These are phyloP conservation scores for Unio pictorum DNA, from an alignment of 2,888 invertebrate species.

Conservation along the genomic window DNA sequence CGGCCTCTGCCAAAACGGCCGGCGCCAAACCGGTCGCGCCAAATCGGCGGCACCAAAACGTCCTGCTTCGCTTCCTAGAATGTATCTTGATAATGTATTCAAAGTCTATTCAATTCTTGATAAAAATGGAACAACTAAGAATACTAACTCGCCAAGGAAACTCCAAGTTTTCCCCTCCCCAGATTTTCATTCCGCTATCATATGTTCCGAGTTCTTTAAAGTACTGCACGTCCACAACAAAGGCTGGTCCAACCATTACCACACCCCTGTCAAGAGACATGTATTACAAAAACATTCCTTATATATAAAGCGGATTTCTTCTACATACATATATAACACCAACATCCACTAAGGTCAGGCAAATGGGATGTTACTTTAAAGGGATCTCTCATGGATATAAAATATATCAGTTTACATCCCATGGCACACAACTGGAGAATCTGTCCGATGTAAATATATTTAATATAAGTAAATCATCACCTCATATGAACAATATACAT, in stretches of 20 bases:
- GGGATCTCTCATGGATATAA: not conserved
- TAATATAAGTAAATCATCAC: too few relatives aligned
- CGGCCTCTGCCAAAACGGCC: too few relatives aligned
- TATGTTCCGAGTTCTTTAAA: slow-evolving; percentile 59
- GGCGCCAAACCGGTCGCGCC: too few relatives aligned
- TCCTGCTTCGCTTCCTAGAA: too few relatives aligned
- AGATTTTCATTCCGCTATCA: slow-evolving; percentile 58
- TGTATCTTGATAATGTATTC: not conserved
- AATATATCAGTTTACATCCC: not conserved
- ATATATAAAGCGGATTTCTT: not conserved
- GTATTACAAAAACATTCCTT: not conserved
- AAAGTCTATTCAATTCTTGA: not conserved
- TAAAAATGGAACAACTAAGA: too few relatives aligned
- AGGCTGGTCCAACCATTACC: slow-evolving; percentile 59
- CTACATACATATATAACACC: not conserved
- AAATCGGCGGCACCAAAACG: too few relatives aligned
- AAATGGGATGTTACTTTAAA: not conserved
- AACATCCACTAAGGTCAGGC: not conserved
- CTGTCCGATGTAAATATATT: too few relatives aligned
- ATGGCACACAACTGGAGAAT: too few relatives aligned
- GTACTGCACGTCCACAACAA: slow-evolving; percentile 52
- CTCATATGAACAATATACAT: too few relatives aligned
- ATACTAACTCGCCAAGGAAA: slow-evolving; percentile 58
- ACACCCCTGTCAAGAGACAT: slow-evolving; percentile 47
- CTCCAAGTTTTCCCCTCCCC: slow-evolving; percentile 65